Evolutionary conservation across 2,113 vertebrate species (phyloP), one percentile per base, ranked within the genome.

Genomic region (Triplophysa siluroides): DNA sequence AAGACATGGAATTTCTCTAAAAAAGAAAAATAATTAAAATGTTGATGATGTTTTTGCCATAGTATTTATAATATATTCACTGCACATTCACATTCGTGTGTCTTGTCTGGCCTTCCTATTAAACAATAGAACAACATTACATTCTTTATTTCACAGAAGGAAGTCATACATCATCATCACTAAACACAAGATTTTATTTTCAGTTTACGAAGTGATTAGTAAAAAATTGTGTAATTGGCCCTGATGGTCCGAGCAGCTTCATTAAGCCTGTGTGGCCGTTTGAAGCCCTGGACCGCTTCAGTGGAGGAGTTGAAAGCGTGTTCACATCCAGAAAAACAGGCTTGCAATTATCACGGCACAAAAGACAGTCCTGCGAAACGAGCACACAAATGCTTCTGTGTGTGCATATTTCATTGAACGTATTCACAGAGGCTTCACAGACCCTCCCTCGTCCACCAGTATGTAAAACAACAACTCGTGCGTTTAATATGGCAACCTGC

Each of bases 281-380:
- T 76, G 73, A 76, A 76, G 73, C 26, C 13, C 0, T 11, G n/a
- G 8, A 56, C 19, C 13, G 29, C 47, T 12, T 66, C 26, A 41
- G 47, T 7, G 18, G 60, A 65, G 75, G 63, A 77, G 29, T 68
- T 58, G 29, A 68, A 56, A 68, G 50, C 52, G 18, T 65, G 45
- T 52, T 45, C 64, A 69, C 14, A 78, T 26, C 43, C 50, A 13
- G 56, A 23, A 16, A 62, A 62, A 79, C 64, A 64, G 43, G 18
- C 24, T 21, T 71, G 41, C 43, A 79, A 71, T 70, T 70, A 79
- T 62, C 78, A 71, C 66, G 26, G 16, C 24, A 79, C 38, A 60
- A 79, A 60, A 69, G 41, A 69, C 54, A 76, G 61, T 33, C 41
- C 33, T 18, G 56, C 71, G 14, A 54, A 24, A 71, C 54, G 9